Evolutionary conservation across 2,888 invertebrate genomes (phyloP), one percentile per base, ranked within the genome.

Genomic region (Lepidocyrtinus sp.): DNA sequence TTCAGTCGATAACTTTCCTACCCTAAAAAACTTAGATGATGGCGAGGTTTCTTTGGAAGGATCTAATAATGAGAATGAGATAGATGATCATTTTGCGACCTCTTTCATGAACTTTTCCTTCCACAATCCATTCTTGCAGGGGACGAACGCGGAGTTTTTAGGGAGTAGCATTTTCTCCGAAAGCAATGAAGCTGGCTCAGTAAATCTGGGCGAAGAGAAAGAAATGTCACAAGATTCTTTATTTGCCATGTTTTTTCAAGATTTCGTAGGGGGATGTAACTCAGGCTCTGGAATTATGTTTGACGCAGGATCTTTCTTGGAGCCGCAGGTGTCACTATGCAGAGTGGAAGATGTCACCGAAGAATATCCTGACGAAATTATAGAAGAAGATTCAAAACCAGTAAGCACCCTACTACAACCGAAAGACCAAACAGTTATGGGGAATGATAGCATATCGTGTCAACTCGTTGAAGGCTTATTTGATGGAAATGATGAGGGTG

Each of bases 341-440:
- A 45, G 64, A 17, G 64, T 73, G 21, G 73, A 50, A 46, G 73
- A 73, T 64, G 73, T 73, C 7, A 73, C 73, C 5, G 73, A 64
- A 5, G 61, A 62, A 15, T 45, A 62, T 61, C 36, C 55, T n/a
- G 17, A 25, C 15, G 62, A 59, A 26, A 27, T 65, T 26, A 17
- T 19, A 36, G 12, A 36, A 7, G 36, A 7, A 5, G 36, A 36
- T 7, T 36, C 36, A 12, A 36, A 36, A 12, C 36, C 36, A 7
- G 36, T 36, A 12, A 36, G 12, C 12, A 36, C 36, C 12, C 5
- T 36, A 5, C 5, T 36, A 12, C 36, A 36, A 7, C 12, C 36
- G 12, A 5, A 12, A 36, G 36, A 36, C 12, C 36, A 5, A 36
- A 36, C 36, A 36, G 5, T 36, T 12, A 19, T 5, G n/a, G 27